A percentile compares a stretch with the other conserved stretches of the same genome.
Evolutionary conservation across 2,113 vertebrate genomes (phyloP).

Genomic region (Rhabdomys dilectus): DNA sequence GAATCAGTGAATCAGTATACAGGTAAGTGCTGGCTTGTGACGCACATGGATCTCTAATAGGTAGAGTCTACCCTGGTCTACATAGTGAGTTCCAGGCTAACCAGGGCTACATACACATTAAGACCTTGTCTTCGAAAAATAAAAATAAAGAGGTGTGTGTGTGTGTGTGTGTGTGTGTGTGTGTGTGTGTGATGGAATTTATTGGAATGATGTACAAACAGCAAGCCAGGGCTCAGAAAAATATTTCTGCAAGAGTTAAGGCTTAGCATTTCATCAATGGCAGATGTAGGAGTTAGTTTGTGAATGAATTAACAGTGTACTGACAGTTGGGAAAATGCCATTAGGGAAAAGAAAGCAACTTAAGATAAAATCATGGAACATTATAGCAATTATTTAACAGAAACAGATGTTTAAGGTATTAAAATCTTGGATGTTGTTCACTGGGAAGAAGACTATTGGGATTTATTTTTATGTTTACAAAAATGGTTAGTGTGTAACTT

Average conservation of each 20-base stretch:
- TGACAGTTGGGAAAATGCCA: neutral
- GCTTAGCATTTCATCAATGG: neutral
- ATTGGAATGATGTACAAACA: neutral
- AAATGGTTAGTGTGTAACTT: neutral
- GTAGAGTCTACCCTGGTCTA: neutral
- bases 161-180: too few relatives aligned
- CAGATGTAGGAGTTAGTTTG: neutral
- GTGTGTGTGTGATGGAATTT: neutral
- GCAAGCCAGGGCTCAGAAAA: neutral
- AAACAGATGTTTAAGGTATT: slow-evolving; percentile 19
- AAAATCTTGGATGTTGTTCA: neutral
- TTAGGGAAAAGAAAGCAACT: neutral
- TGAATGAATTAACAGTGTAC: neutral
- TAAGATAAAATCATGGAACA: slow-evolving; percentile 23
- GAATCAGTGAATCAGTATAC: neutral
- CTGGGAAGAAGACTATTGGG: neutral
- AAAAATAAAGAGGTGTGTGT: neutral
- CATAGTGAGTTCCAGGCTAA: neutral
- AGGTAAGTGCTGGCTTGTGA: neutral
- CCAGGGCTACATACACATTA: neutral
- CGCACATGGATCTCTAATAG: too few relatives aligned
- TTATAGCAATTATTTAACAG: slow-evolving; percentile 30
- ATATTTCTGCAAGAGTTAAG: neutral
- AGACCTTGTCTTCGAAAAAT: neutral
- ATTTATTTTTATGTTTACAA: neutral